Evolutionary conservation across 1,140 invertebrate species (phyloP).

Genomic region (Drosophila melanogaster): DNA sequence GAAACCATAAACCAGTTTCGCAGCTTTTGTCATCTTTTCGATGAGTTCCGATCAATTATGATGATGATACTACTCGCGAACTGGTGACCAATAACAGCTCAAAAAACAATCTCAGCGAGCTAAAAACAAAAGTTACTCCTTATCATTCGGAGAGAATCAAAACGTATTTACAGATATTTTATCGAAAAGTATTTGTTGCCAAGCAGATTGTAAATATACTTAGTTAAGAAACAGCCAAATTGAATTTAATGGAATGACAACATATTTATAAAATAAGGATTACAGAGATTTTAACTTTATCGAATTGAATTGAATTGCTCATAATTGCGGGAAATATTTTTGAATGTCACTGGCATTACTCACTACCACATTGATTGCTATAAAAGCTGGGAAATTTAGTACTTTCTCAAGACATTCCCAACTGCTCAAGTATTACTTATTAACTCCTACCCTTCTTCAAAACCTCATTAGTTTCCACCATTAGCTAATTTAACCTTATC

Average conservation of each 20-base stretch:
- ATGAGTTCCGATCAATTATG: conserved; percentile 16
- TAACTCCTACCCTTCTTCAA: conserved; percentile 1
- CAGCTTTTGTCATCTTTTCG: conserved; percentile 50
- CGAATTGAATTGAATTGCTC: not conserved
- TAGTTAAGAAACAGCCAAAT: no score
- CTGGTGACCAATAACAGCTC: conserved; percentile 9
- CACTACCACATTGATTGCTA: no score
- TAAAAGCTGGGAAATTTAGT: not conserved
- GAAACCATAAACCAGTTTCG: conserved; percentile 54
- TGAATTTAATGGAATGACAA: no score
- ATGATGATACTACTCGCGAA: conserved; percentile 17
- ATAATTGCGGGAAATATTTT: not conserved
- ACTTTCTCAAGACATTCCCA: conserved; percentile 4
- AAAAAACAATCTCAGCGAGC: conserved; percentile 2
- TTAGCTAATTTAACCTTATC: conserved; percentile 28
- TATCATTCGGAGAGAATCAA: conserved; percentile 27
- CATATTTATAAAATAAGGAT: no score
- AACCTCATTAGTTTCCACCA: conserved; percentile 27
- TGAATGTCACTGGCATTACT: no score
- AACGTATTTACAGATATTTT: no score
- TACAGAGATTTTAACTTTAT: no score
- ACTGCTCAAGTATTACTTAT: not conserved
- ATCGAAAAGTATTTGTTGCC: no score
- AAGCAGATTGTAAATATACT: no score
- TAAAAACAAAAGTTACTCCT: conserved; percentile 17